Evolutionary conservation across 2,113 vertebrate species (phyloP).

Genomic region (Anhinga rufa): DNA sequence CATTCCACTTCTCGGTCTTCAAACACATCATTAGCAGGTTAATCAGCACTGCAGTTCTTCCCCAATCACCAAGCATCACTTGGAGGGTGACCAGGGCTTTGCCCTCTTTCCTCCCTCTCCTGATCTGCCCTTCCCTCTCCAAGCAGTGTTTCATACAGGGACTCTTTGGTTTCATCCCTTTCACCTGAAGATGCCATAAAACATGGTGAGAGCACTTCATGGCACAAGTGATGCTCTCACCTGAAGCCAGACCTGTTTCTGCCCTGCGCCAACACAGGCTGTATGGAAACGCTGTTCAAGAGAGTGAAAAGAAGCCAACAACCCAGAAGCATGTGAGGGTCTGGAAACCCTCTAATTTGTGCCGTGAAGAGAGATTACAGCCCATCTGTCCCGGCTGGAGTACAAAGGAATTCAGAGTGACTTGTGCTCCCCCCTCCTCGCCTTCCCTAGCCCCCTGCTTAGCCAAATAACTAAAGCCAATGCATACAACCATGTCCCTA

Average conservation of each 20-base stretch:
- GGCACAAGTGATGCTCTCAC: accelerated
- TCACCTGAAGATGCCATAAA: neutral
- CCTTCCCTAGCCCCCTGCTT: neutral
- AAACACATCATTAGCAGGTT: neutral
- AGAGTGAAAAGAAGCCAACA: neutral
- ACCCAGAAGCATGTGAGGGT: neutral
- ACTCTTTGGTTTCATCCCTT: neutral
- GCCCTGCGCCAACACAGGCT: neutral
- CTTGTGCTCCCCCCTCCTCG: neutral
- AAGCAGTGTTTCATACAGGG: neutral
- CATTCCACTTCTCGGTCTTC: neutral
- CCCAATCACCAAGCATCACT: neutral
- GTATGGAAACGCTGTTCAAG: neutral
- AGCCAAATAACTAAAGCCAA: neutral
- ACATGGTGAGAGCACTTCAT: neutral
- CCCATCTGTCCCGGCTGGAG: neutral
- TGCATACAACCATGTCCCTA: neutral
- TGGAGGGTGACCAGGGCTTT: neutral
- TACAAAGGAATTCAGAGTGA: neutral
- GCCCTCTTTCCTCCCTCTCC: neutral
- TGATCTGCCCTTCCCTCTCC: neutral
- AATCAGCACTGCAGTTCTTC: neutral
- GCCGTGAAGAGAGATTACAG: neutral
- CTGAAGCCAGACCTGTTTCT: neutral
- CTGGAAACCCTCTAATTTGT: slow-evolving; percentile 8